These are phyloP conservation scores for Microcaecilia unicolor DNA, from an alignment of 2,797 vertebrate species.

Conservation along the genomic window DNA sequence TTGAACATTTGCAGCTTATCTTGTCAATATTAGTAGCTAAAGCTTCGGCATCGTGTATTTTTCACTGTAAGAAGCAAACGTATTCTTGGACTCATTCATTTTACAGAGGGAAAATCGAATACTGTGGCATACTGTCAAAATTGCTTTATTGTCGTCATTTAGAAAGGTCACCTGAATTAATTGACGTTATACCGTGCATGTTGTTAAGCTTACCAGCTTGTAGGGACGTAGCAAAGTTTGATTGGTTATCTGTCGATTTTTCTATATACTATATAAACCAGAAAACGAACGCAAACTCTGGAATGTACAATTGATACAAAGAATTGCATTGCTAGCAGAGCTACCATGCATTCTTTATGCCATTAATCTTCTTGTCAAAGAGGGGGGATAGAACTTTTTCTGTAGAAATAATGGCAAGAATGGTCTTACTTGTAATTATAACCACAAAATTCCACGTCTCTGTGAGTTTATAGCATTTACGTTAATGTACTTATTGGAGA, in stretches of 20 bases:
- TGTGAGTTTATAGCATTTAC: no score
- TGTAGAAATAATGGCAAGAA: constrained; percentile 8
- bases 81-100: constrained; percentile 46
- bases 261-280: constrained; percentile 16
- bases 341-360: no score
- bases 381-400: constrained; percentile 2
- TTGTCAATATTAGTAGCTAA: constrained; percentile 41
- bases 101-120: constrained; percentile 39
- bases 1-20: constrained; percentile 24
- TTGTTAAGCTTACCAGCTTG: constrained; percentile 34
- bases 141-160: constrained; percentile 46
- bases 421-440: constrained; percentile 10
- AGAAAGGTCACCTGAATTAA: constrained; percentile 56
- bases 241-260: constrained; percentile 23
- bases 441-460: background rate
- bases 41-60: constrained; percentile 44
- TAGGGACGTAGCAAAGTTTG: constrained; percentile 27
- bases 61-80: constrained; percentile 36
- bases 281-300: constrained; percentile 22
- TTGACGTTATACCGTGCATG: constrained; percentile 39
- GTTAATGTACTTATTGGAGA: no score
- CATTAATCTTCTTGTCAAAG: no score
- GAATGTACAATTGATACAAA: constrained; percentile 16
- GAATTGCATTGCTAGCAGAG: constrained; percentile 12
- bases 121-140: constrained; percentile 35